Evolutionary conservation across 1,140 invertebrate genomes (phyloP).

Genomic region (Ips typographus): DNA sequence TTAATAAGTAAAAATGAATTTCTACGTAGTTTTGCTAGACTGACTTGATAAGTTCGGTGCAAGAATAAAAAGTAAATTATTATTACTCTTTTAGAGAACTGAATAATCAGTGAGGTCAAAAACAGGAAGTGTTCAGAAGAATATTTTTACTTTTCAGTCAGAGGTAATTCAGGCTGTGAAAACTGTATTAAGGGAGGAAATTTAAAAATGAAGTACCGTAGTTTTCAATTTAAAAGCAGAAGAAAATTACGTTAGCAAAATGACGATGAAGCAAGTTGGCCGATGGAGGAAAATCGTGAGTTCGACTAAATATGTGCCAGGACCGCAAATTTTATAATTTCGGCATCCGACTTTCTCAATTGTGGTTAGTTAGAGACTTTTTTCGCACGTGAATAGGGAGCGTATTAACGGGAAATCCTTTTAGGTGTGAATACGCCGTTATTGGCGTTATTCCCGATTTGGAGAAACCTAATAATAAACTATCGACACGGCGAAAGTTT

Average conservation of each 20-base stretch:
- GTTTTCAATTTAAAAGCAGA: conserved; percentile 29
- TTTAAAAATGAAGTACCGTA: conserved; percentile 26
- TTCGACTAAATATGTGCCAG: conserved; percentile 33
- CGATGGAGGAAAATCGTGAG: conserved; percentile 26
- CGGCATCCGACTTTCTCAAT: conserved; percentile 29
- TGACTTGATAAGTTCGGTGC: no score
- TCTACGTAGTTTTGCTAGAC: no score
- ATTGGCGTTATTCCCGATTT: conserved; percentile 25
- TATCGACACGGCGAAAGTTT: conserved; percentile 2
- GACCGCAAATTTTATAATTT: conserved; percentile 36
- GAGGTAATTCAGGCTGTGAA: no score
- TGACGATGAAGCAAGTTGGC: conserved; percentile 29
- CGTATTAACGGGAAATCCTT: conserved; percentile 20
- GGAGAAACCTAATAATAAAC: conserved; percentile 20
- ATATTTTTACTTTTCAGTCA: no score
- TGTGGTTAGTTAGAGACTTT: conserved; percentile 33
- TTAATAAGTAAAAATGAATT: no score
- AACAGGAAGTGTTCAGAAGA: no score
- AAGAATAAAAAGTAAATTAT: no score
- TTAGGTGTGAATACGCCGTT: conserved; percentile 23
- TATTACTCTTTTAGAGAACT: no score
- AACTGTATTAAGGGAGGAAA: background rate
- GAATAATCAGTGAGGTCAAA: no score
- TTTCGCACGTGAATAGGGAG: conserved; percentile 25
- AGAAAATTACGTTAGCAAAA: conserved; percentile 34